Conservation (phyloP, 2,113 vertebrate genomes). For the Helogale parvula region DNA sequence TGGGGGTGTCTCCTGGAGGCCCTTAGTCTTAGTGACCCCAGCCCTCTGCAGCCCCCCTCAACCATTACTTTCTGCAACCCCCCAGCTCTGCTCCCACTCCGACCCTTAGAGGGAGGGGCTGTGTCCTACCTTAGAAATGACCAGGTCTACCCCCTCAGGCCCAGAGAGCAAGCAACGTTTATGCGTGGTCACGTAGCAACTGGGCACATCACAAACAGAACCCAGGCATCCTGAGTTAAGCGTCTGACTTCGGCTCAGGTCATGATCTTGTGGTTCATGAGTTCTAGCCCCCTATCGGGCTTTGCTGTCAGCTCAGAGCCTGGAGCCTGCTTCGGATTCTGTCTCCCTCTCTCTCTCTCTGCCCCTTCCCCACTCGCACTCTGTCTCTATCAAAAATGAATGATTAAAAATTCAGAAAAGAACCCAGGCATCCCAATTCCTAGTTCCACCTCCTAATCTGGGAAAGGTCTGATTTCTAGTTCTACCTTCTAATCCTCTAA, state of each 20-base stretch:
- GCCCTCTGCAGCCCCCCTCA: background rate
- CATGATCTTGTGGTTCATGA: too few relatives aligned
- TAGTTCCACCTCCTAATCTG: too few relatives aligned
- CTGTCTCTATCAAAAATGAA: too few relatives aligned
- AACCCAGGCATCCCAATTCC: too few relatives aligned
- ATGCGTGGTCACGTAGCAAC: background rate
- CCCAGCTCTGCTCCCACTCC: background rate
- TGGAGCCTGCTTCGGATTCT: too few relatives aligned
- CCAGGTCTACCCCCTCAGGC: background rate
- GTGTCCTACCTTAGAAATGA: constrained; percentile 6
- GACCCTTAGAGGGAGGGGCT: background rate
- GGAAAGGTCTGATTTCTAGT: background rate
- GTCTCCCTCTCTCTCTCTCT: too few relatives aligned
- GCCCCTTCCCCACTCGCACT: too few relatives aligned
- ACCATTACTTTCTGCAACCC: background rate
- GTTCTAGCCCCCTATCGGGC: too few relatives aligned
- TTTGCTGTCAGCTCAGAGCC: too few relatives aligned
- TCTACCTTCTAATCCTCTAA: background rate
- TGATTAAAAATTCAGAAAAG: too few relatives aligned
- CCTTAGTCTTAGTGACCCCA: background rate
- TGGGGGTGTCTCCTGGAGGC: background rate
- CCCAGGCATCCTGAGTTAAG: background rate
- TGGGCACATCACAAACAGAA: background rate
- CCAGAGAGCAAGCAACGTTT: background rate
- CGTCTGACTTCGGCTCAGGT: too few relatives aligned